phyloP scores from a whole-genome alignment of 2,797 vertebrate genomes.

The Myotis myotis region DNA sequence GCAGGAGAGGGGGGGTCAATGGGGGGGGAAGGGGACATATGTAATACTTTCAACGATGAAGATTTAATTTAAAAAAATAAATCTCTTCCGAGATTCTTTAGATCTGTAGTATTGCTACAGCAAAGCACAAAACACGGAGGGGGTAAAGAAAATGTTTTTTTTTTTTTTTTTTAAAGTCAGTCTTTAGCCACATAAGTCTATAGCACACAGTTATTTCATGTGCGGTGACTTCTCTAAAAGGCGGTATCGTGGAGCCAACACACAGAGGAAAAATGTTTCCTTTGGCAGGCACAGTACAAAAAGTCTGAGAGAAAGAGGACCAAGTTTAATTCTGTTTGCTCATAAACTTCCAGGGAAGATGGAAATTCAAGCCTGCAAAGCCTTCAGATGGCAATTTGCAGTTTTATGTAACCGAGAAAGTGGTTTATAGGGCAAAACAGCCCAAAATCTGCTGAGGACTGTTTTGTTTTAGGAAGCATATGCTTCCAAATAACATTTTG shows the following conservation, averaged over 20 bases:
- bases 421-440: conserved; percentile 38
- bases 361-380: conserved; percentile 43
- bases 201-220: not conserved
- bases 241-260: not conserved
- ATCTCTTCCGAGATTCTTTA: not conserved
- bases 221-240: not conserved
- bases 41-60: too few species aligned
- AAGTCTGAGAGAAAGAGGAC: not conserved
- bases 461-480: not conserved
- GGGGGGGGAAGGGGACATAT: too few species aligned
- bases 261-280: not conserved
- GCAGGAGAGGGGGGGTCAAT: too few species aligned
- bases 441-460: not conserved
- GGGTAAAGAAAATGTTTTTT: not conserved
- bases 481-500: not conserved
- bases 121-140: not conserved
- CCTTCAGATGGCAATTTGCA: conserved; percentile 40
- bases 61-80: too few species aligned
- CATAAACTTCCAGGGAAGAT: conserved; percentile 56
- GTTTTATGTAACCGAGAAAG: conserved; percentile 50
- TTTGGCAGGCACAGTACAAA: not conserved
- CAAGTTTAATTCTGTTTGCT: conserved; percentile 55
- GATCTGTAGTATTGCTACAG: not conserved
- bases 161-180: not conserved
- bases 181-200: not conserved